Base-by-base conservation (phyloP, 2,888 invertebrate species). In the Caenorhabditis uteleia region DNA sequence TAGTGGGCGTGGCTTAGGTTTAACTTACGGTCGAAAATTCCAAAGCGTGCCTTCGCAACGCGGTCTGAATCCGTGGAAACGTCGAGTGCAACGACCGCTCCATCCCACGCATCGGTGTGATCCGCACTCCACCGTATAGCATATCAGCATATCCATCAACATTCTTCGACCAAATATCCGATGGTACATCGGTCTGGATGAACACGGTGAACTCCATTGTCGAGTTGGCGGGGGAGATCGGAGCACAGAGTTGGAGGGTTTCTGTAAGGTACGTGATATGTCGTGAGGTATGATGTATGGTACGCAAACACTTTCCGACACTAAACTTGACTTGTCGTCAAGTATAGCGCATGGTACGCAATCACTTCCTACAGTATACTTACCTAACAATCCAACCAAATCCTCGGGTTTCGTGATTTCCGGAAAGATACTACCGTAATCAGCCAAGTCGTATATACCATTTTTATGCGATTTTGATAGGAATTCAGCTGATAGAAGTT, bases 181-280 rank as follows among this genome's bases (percentile, higher is more conserved):
- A 58, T 18, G 83, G 83, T 12, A 81, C 70, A 18, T 74, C 71
- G 33, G 70, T 66, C 44, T 76, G 53, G 66, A 85, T 85, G 80
- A 89, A 88, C 75, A 89, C 88, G 0, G 90, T 90, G 80, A 91
- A 90, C 84, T 91, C 90, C 82, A 89, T 90, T 14, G 68, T 51
- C 8, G 61, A 65, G 10, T 61, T 64, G 88, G 66, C 43, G 12
- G 88, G 75, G 42, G 75, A 75, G 21, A 72, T 50, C 1, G 79
- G 74, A 20, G 78, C 74, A 55, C 80, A 80, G 16, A 80, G 84
- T 80, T 89, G 88, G 56, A 90, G 85, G 6, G 90, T 89, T 84
- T 90, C 89, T 42, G 91, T 84, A 10, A 87, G 83, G 51, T 89
- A 88, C 43, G 91, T 43, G 31, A 29, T 7, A 10, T 29, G 31